Conservation (phyloP, 2,797 vertebrate species). For the Danio choprae region DNA sequence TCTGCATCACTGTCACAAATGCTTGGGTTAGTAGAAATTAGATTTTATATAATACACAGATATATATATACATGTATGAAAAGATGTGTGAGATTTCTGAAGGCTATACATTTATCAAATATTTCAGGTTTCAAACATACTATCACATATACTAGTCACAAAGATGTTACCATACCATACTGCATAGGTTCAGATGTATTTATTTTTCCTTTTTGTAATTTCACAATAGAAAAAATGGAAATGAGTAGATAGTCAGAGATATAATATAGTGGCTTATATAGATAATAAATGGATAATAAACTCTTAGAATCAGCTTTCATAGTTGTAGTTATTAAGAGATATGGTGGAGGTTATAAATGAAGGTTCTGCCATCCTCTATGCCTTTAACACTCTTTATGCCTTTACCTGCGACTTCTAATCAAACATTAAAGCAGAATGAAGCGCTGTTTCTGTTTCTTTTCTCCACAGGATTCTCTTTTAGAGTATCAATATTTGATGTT, state of each 20-base stretch:
- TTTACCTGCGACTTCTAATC: conserved; percentile 16
- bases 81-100: neutral
- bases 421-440: conserved; percentile 38
- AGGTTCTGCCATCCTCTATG: conserved; percentile 6
- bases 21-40: conserved; percentile 3
- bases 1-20: neutral
- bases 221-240: neutral
- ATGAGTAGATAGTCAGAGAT: conserved; percentile 24
- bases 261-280: conserved; percentile 4
- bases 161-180: neutral
- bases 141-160: neutral
- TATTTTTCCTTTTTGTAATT: neutral
- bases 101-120: conserved; percentile 12
- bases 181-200: neutral
- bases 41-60: conserved; percentile 1
- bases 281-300: no score
- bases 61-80: conserved; percentile 1
- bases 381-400: conserved; percentile 34
- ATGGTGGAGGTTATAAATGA: neutral
- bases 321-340: neutral
- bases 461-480: conserved; percentile 21
- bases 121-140: neutral
- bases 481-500: conserved; percentile 46
- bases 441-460: neutral
- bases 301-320: neutral